Evolutionary conservation across 2,797 vertebrate genomes (phyloP), one percentile per base, ranked within the genome.

Genomic region (Silurus aristotelis): DNA sequence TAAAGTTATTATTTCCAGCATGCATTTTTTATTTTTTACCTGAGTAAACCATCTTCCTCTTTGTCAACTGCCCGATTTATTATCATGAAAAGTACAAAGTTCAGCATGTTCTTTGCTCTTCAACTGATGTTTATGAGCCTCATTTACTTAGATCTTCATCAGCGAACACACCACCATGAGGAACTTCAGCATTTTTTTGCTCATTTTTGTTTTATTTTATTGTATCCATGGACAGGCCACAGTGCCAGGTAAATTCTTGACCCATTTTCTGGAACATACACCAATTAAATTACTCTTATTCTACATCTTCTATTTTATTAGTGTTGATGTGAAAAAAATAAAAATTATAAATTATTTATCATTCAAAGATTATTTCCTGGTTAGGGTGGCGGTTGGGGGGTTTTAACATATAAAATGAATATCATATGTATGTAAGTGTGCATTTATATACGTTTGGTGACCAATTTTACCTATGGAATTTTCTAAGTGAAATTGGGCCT

Each of bases 151-250:
- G 81, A 76, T 75, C 48, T 67, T 80, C 82, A 82, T 83, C 63
- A 89, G 88, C 87, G 85, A 6, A 87, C 48, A 85, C 87, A 90
- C 87, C 93, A 93, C 89, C 83, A 96, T 95, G 95, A 94, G 91
- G 89, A 84, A 81, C 80, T 84, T 94, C 76, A 85, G 90, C 72
- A 27, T 93, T 56, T 90, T 91, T 87, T 90, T 91, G 25, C 48
- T 93, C 31, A 67, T 87, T 87, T 92, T 93, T 83, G 84, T 89
- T 56, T 27, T 86, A 1, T 83, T 94, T 76, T 78, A 87, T 55
- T 43, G 82, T 67, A 70, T 90, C 86, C 46, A 89, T 63, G 84
- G 83, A 15, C 87, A 87, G 31, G 86, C 89, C 2, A 2, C 0
- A 15, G 8, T 2, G 43, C 87, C 87, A 92, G 92, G 95, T 96